Percentiles rank a stretch among this genome's conserved stretches.
These are phyloP conservation scores for Mola mola DNA, from an alignment of 2,113 vertebrate genomes.

Conservation along the genomic window DNA sequence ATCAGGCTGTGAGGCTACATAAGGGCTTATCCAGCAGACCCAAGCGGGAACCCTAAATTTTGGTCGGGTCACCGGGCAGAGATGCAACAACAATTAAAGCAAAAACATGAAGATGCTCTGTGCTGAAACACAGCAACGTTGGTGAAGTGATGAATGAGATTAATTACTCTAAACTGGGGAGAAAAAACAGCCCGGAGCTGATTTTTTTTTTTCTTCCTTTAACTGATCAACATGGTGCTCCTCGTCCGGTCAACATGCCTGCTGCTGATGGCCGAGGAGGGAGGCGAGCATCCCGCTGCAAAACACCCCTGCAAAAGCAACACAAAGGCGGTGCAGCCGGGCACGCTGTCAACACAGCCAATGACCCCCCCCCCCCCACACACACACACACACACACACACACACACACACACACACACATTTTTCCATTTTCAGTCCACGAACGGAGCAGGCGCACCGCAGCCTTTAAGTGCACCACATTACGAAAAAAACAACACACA, in stretches of 20 bases:
- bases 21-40: neutral
- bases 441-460: slow-evolving; percentile 53
- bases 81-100: slow-evolving; percentile 35
- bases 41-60: slow-evolving; percentile 9
- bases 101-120: slow-evolving; percentile 31
- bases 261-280: slow-evolving; percentile 27
- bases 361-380: slow-evolving; percentile 42
- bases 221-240: slow-evolving; percentile 32
- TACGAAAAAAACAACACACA: slow-evolving; percentile 6
- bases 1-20: slow-evolving; percentile 3
- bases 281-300: neutral
- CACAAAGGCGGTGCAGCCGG: slow-evolving; percentile 48
- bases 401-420: neutral
- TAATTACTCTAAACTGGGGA: slow-evolving; percentile 49
- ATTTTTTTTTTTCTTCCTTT: too few species aligned
- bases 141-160: slow-evolving; percentile 55
- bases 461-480: slow-evolving; percentile 41
- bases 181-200: slow-evolving; percentile 31
- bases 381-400: neutral
- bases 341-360: slow-evolving; percentile 54
- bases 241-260: slow-evolving; percentile 33
- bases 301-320: slow-evolving; percentile 33
- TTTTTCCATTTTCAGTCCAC: slow-evolving; percentile 55
- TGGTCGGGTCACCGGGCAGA: slow-evolving; percentile 53
- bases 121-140: slow-evolving; percentile 30